Base-by-base conservation (phyloP, 2,888 invertebrate genomes). In the Nasonia oneida region DNA sequence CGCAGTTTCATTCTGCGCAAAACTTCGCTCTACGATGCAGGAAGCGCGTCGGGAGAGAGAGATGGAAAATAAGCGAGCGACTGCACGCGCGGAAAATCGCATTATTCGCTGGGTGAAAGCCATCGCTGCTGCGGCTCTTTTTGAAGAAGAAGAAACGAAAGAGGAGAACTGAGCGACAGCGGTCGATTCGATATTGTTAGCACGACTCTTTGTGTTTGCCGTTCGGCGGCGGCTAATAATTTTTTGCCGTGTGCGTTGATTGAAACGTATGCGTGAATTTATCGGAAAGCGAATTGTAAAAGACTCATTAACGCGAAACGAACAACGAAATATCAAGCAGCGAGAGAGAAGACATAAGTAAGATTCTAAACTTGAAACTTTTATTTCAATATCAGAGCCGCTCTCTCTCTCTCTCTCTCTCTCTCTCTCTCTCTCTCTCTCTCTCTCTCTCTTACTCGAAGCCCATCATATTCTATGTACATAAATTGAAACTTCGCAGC, bases 21-120 rank as follows among this genome's bases (percentile, higher is more conserved):
- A 81, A 85, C 70, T 81, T 85, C 61, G 61, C 47, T 14, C 47
- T 14, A 33, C 70, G 39, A 80, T 79, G 74, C 14, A 76, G 70
- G 42, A 73, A 53, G 42, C 18, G 71, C 53, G 14, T 67, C 67
- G 14, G 5, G 18, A 61, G n/a, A 61, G 76, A 14, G 33, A 23
- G 18, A 42, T 6, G 42, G 29, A 64, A 14, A 0, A 50, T 23
- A 37, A 80, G 39, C 42, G 33, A 42, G 67, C 12, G 8, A 33
- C 70, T 18, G 37, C 33, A 37, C 18, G 70, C 12, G 39, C 53
- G 53, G 64, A 64, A 83, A 73, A 53, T 83, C 29, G 57, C 29
- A 37, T 73, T 80, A 29, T 67, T 57, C 14, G 67, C 23, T 10
- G 47, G n/a, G 42, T 50, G 47, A 84, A 83, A 76, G 37, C 39